phyloP scores from a whole-genome alignment of 1,140 invertebrate species.

The Spodoptera litura region DNA sequence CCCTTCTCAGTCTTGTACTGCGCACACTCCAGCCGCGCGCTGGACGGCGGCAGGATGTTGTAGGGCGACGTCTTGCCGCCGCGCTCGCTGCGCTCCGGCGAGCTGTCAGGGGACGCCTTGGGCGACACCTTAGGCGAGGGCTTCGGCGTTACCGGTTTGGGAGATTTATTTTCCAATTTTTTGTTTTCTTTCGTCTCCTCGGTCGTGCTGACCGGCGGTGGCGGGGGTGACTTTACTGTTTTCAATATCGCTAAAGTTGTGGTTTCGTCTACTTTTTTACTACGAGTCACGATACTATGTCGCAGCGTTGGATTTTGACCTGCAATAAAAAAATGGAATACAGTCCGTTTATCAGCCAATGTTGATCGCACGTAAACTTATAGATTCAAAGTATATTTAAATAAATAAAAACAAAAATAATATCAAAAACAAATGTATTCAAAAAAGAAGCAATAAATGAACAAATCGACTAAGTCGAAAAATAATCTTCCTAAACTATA shows the following conservation, averaged over 20 bases:
- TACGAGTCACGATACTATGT: constrained; percentile 76
- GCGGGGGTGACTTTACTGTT: constrained; percentile 60
- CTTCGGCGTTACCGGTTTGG: background rate
- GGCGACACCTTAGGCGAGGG: background rate
- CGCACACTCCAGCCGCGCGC: constrained; percentile 70
- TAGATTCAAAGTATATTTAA: constrained; percentile 32
- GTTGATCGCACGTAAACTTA: constrained; percentile 9
- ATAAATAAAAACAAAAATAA: constrained; percentile 63
- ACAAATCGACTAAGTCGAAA: constrained; percentile 48
- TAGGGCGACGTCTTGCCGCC: constrained; percentile 53
- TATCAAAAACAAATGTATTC: constrained; percentile 66
- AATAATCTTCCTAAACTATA: constrained; percentile 43
- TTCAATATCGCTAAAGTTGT: constrained; percentile 77
- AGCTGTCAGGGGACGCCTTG: constrained; percentile 6
- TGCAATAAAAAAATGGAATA: constrained; percentile 75
- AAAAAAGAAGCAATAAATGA: constrained; percentile 54
- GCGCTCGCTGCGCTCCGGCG: constrained; percentile 41
- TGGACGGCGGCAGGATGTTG: constrained; percentile 67
- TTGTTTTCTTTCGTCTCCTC: constrained; percentile 73
- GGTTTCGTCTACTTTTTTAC: constrained; percentile 73
- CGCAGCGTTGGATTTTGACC: constrained; percentile 67
- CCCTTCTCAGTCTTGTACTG: constrained; percentile 82
- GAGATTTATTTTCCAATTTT: constrained; percentile 45
- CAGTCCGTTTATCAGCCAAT: constrained; percentile 59
- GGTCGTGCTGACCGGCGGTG: constrained; percentile 25